Conservation (phyloP, 1,140 invertebrate genomes). For the Orchestia grillus region DNA sequence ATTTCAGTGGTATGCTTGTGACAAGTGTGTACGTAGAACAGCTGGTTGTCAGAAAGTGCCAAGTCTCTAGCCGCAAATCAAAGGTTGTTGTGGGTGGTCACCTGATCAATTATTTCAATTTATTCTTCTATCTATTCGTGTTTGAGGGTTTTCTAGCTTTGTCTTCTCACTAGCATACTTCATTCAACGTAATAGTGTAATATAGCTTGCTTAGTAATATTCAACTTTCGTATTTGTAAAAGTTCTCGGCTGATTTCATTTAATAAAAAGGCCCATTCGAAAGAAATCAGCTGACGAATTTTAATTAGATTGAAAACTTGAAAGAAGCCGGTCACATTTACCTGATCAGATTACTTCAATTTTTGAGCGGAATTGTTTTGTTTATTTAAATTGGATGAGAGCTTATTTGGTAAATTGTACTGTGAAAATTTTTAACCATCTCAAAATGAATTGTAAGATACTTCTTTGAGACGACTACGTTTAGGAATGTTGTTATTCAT, state of each 20-base stretch:
- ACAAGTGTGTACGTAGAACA: constrained; percentile 52
- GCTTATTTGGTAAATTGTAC: neutral
- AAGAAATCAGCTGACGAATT: neutral
- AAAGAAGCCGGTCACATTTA: neutral
- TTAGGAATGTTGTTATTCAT: neutral
- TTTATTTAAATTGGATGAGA: neutral
- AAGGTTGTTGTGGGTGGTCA: constrained; percentile 51
- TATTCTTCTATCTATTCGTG: neutral
- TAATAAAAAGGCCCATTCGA: neutral
- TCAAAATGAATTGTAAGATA: neutral
- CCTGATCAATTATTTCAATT: constrained; percentile 31
- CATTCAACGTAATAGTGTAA: neutral
- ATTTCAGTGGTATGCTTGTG: constrained; percentile 19
- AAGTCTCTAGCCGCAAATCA: constrained; percentile 41
- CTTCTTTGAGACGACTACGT: neutral
- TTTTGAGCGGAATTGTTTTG: neutral
- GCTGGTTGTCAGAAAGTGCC: constrained; percentile 53
- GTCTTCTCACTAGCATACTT: neutral
- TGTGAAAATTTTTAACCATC: neutral
- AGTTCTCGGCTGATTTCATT: neutral
- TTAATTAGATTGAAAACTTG: neutral
- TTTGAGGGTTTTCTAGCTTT: neutral
- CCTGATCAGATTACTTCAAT: neutral
- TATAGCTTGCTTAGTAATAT: neutral
- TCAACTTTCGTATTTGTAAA: neutral